Conservation (phyloP, 2,113 vertebrate genomes). For the Ochotona princeps region DNA sequence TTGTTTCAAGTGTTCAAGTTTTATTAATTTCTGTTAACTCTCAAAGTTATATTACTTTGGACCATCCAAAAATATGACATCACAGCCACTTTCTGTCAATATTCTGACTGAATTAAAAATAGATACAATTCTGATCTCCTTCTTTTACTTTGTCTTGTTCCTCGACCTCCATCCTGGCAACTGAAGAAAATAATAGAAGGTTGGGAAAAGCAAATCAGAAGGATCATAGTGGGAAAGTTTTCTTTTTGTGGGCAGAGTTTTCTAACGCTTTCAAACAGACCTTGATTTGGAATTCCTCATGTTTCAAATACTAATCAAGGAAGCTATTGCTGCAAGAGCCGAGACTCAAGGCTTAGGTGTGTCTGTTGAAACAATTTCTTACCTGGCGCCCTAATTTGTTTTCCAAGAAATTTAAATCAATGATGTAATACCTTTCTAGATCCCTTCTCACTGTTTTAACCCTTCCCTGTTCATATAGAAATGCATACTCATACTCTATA, state of each 20-base stretch:
- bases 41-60: background rate
- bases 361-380: constrained; percentile 70
- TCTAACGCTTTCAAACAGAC: constrained; percentile 51
- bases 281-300: constrained; percentile 39
- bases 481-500: constrained; percentile 34
- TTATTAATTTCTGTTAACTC: background rate
- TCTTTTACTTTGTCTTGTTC: background rate
- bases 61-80: background rate
- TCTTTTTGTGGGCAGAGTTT: constrained; percentile 32
- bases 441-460: constrained; percentile 9
- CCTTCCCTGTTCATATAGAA: constrained; percentile 34
- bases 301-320: constrained; percentile 56
- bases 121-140: no score
- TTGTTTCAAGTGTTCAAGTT: background rate
- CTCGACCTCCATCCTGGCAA: background rate
- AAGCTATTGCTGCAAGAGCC: constrained; percentile 55
- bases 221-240: background rate
- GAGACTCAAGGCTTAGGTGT: constrained; percentile 43
- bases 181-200: background rate
- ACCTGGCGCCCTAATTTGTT: constrained; percentile 24
- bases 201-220: background rate
- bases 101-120: background rate
- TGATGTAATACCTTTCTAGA: constrained; percentile 55
- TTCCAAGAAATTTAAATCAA: constrained; percentile 38
- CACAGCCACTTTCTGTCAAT: background rate